phyloP scores from a whole-genome alignment of 2,113 vertebrate genomes.

The Vanacampus margaritifer region DNA sequence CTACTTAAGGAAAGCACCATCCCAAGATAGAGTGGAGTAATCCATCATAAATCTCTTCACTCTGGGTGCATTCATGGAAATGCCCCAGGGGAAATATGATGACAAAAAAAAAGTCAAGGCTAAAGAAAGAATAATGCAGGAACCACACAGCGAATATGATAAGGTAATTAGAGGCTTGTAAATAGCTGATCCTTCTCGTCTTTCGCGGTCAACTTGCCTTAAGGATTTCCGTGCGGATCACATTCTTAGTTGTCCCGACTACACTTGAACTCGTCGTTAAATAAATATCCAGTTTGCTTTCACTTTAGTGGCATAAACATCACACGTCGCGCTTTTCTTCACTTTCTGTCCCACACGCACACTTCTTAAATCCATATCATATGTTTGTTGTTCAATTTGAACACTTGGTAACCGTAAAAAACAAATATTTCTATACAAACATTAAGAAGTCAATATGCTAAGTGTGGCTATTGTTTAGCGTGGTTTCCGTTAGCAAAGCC shows the following conservation, averaged over 20 bases:
- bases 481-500: neutral
- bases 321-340: slow-evolving; percentile 3
- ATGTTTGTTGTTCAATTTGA: too few relatives aligned
- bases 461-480: neutral
- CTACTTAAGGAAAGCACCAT: slow-evolving; percentile 41
- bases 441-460: neutral
- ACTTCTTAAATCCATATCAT: too few relatives aligned
- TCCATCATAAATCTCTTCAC: slow-evolving; percentile 63
- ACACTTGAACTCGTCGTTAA: slow-evolving; percentile 45
- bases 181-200: slow-evolving; percentile 45
- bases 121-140: slow-evolving; percentile 38
- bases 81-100: slow-evolving; percentile 54
- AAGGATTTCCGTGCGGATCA: slow-evolving; percentile 38
- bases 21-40: slow-evolving; percentile 45
- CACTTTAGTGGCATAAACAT: slow-evolving; percentile 29
- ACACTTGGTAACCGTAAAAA: too few relatives aligned
- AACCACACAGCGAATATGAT: slow-evolving; percentile 32
- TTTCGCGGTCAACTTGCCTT: slow-evolving; percentile 40
- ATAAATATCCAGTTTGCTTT: slow-evolving; percentile 55
- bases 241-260: slow-evolving; percentile 32
- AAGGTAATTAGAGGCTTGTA: slow-evolving; percentile 57
- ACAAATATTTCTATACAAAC: neutral
- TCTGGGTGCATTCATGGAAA: slow-evolving; percentile 51
- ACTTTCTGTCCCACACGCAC: slow-evolving; percentile 27
- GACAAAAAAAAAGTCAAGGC: slow-evolving; percentile 25